phyloP scores from a whole-genome alignment of 2,888 invertebrate species.

The Peribatodes rhomboidaria region DNA sequence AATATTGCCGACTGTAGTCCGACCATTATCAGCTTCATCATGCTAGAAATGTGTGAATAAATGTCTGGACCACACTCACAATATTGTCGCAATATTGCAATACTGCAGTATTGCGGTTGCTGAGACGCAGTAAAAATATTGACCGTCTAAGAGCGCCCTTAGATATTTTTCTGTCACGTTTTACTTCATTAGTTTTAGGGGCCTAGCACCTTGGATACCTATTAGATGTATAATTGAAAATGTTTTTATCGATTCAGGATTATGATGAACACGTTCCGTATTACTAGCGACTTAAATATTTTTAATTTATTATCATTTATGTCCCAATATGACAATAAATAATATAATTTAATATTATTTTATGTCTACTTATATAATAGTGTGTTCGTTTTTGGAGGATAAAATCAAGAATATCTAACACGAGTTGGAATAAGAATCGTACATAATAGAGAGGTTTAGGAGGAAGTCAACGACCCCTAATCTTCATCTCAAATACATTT shows the following conservation, averaged over 20 bases:
- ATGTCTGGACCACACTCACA: no score
- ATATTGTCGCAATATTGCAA: no score
- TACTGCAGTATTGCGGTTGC: no score
- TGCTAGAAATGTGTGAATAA: no score
- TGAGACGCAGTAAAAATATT: no score
- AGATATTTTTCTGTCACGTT: no score
- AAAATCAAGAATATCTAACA: conserved; percentile 8
- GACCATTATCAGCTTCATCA: no score
- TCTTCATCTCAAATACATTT: conserved; percentile 10
- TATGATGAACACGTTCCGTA: conserved; percentile 1
- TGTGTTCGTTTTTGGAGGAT: background rate
- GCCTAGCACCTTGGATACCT: no score
- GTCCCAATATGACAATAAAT: conserved; percentile 14
- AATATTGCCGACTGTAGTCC: no score
- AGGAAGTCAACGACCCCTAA: conserved; percentile 26
- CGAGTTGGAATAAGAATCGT: conserved; percentile 1
- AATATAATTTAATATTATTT: conserved; percentile 1
- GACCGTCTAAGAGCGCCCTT: no score
- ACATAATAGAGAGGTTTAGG: conserved; percentile 15
- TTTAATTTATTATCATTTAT: background rate
- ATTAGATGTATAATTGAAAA: no score
- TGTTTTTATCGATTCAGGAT: background rate
- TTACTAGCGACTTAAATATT: background rate
- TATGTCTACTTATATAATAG: background rate
- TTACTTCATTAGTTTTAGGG: no score